Base-by-base conservation (phyloP, 2,888 invertebrate genomes). In the Drosophila heteroneura region DNA sequence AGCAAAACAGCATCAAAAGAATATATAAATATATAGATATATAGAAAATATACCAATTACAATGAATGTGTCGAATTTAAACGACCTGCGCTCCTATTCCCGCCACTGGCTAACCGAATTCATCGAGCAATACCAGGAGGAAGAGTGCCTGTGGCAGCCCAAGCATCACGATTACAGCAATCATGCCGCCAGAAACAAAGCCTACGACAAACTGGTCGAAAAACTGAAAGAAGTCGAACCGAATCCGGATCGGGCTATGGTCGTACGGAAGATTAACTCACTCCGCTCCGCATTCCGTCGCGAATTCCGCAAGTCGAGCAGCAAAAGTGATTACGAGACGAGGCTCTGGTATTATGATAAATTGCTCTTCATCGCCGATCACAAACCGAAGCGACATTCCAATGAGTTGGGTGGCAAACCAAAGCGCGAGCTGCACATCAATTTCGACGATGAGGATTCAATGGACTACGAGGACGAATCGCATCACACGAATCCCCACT, bases 121-220 rank as follows among this genome's bases (percentile, higher is more conserved):
- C 59, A 93, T 93, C 59, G 93, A 93, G 39, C 87, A 91, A 32
- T 93, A 93, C 75, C 93, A 93, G 67, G 85, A 88, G 60, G 93
- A 93, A 62, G 92, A 92, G 65, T 93, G 93, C 54, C 73, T 93
- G 51, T 93, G 93, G 93, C 92, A 93, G 74, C 92, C 93, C 3
- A 93, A 93, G 73, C 93, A 93, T 79, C 91, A 92, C 5, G 93
- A 93, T 68, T 93, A 93, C 79, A 92, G 92, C 69, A 93, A 93
- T 74, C 92, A 93, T 66, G 83, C 89, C 28, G 86, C 91, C 54
- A 89, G 93, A 32, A 93, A 93, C 77, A 92, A 91, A 68, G 91
- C 93, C 12, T 93, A 93, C 74, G 93, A 93, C 70, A 92, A 92
- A 65, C 76, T 93, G 6, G 93, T 93, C 1, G 92, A 92, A 70